Base-by-base conservation (phyloP, 2,797 vertebrate genomes). In the Sebastes melanostomus region DNA sequence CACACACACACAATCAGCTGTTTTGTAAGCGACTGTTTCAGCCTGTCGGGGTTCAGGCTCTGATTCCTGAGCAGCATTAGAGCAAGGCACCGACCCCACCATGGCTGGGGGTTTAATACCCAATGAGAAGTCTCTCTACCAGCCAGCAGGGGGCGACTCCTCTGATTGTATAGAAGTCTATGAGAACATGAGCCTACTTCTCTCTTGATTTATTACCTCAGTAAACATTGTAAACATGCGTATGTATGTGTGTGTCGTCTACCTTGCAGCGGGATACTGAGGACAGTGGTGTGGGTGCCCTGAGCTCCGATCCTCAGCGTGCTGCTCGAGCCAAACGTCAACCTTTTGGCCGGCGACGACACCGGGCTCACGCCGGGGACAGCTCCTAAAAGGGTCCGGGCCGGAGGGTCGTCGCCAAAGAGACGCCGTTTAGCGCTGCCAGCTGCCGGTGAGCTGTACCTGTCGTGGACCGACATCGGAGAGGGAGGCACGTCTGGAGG, bases 401-500 rank as follows among this genome's bases (percentile, higher is more conserved):
- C 22, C 0, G 90, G 86, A 27, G 90, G 88, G 74, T 98, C 98
- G 22, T 99, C 98, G 3, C 97, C 97, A 46, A 99, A 99, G 11
- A 99, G 97, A 56, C 97, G 97, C 1, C 98, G 97, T 75, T 98
- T 99, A 2, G 97, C 98, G 36, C 97, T 98, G 70, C 98, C 98
- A 1, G 98, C 98, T 0, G 96, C 90, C 2, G 98, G 98, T 42
- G 98, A 99, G 91, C 97, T 98, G 91, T 97, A 99, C 65, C 98
- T 95, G 80, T 99, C 98, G 0, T 99, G 97, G 65, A 99, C 96
- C 0, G 97, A 97, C 73, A 99, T 93, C 0, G 98, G 98, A 42
- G 98, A 99, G 46, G 97, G 87, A 0, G 96, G 96, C 29, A 95
- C 14, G 38, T 98, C 98, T 99, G 87, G 18, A 83, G 4, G 16